Base-by-base conservation (phyloP, 2,113 vertebrate species). In the Lampris megalopsis region DNA sequence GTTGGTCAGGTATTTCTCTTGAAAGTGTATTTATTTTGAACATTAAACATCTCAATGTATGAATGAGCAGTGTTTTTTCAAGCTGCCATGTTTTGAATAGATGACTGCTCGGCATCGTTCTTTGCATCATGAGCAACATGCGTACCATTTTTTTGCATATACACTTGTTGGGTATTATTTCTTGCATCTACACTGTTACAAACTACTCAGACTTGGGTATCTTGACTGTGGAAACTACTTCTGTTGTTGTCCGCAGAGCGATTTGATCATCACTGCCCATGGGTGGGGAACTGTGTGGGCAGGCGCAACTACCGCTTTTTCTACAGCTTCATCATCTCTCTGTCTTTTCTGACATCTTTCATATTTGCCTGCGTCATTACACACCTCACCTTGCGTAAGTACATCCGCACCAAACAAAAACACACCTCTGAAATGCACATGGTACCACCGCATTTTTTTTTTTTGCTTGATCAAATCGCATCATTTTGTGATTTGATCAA, bases 241-340 rank as follows among this genome's bases (percentile, higher is more conserved):
- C 2, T 43, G 1, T 63, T 63, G 45, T 37, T 6, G 4, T 24
- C 71, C 58, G 40, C 95, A 99, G 97, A 99, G 71, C 94, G 97
- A 5, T 99, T 99, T 66, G 97, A 99, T 60, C 97, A 99, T 81
- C 97, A 99, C 89, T 99, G 97, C 84, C 97, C 97, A 10, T 99
- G 97, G 97, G 97, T 99, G 65, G 97, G 97, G 48, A 99, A 99
- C 94, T 99, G 97, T n/a, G 97, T 99, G 73, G 97, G 97, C 64
- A 98, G 94, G 87, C 95, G 97, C 75, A 99, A 98, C 91, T 98
- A 99, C 81, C 96, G 97, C 78, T 98, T 96, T 92, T 99, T 99
- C 94, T 99, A 98, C 6, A 96, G 95, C 70, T 99, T 99, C 86
- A 97, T 98, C 82, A 94, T 98, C 79, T 98, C 97, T n/a, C 95